Conservation (phyloP, 2,888 invertebrate genomes). For the Mythimna lalbum region DNA sequence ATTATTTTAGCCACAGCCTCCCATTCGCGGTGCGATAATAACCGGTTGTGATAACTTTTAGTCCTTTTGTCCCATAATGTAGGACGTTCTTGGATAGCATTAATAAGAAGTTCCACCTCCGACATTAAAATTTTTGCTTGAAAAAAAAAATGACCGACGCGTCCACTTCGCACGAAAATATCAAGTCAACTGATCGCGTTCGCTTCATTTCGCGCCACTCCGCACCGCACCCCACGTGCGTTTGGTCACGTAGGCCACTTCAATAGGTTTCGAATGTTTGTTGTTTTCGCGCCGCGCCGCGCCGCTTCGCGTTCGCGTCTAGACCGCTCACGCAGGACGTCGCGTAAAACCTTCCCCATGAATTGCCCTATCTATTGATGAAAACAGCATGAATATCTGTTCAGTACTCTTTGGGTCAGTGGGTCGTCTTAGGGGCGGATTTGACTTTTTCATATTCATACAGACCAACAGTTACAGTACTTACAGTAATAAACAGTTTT, state of each 20-base stretch:
- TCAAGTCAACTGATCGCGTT: constrained; percentile 3
- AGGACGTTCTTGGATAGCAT: constrained; percentile 46
- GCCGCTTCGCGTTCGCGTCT: constrained; percentile 15
- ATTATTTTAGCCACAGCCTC: constrained; percentile 42
- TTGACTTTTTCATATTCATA: too few species aligned
- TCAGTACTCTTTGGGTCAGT: too few species aligned
- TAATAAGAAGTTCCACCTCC: not conserved
- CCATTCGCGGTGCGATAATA: constrained; percentile 50
- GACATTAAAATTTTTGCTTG: constrained; percentile 21
- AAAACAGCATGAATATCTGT: too few species aligned
- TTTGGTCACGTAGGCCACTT: not conserved
- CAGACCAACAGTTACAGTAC: too few species aligned
- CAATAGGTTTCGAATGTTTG: not conserved
- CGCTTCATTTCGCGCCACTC: not conserved
- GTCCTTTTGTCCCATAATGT: constrained; percentile 46
- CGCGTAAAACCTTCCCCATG: not conserved
- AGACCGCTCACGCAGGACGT: constrained; percentile 10
- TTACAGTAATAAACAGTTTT: too few species aligned
- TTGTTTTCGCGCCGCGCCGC: constrained; percentile 1
- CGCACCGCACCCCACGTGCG: not conserved
- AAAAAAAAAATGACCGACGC: constrained; percentile 35
- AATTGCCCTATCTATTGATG: too few species aligned
- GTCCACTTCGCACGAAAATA: constrained; percentile 46
- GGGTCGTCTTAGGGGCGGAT: too few species aligned
- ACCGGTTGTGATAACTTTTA: constrained; percentile 52